Base-by-base conservation (phyloP, 2,888 invertebrate genomes). In the Drosophila tripunctata region DNA sequence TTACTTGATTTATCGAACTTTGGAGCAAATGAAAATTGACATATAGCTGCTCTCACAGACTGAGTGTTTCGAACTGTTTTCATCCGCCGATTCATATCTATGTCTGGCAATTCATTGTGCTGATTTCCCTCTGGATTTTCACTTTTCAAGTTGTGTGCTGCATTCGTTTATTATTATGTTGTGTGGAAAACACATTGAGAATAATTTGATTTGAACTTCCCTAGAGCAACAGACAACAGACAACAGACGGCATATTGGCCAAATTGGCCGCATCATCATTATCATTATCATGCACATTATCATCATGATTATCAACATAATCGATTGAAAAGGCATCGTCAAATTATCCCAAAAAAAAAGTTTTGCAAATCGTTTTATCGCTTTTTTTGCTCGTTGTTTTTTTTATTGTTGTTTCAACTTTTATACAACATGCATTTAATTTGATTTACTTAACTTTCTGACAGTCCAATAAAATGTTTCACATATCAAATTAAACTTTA, bases 101-200 rank as follows among this genome's bases (percentile, higher is more conserved):
- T n/a, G 19, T 27, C 31, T 48, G 56, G 22, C 17, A 33, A 21
- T 43, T 48, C 43, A 24, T 36, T 31, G 19, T 30, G 51, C 21
- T 69, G 56, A 73, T 73, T 73, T 73, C 66, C 70, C 73, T 50
- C 56, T 62, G 73, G 75, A 51, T 74, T 74, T 66, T 17, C 64
- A 65, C 48, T 67, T 67, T 54, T 33, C 36, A 21, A 57, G 12
- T 38, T 38, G 15, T 50, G 50, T 33, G 24, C 27, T 54, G 48
- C 55, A 40, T 40, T 63, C 21, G 17, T 27, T 45, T 44, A 17
- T 67, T 35, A n/a, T n/a, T n/a, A n/a, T 33, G 45, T 47, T 51
- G 35, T 66, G 57, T 52, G 15, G 19, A 27, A 64, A 67, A 67
- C 71, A 68, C 58, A 67, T 73, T 73, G 64, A 60, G 64, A 64